Evolutionary conservation across 2,797 vertebrate species (phyloP).

Genomic region (Fringilla coelebs): DNA sequence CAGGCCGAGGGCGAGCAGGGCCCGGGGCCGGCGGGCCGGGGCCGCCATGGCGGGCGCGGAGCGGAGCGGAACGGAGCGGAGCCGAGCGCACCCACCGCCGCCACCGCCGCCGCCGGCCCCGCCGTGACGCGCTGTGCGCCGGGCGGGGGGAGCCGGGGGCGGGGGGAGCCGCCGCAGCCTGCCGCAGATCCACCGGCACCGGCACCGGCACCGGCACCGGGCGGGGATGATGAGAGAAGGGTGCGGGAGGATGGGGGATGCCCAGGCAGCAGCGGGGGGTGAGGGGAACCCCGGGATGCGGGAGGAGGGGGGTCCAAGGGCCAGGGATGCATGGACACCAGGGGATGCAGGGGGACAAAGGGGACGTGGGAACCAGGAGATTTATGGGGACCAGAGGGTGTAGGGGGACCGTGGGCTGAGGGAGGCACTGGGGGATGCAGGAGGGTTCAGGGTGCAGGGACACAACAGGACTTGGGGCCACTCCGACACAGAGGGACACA

Average conservation of each 20-base stretch:
- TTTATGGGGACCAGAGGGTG: too few relatives aligned
- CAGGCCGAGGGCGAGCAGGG: not conserved
- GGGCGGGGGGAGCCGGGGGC: conserved; percentile 50
- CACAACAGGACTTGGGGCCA: not conserved
- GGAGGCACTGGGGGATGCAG: too few relatives aligned
- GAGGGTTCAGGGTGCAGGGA: too few relatives aligned
- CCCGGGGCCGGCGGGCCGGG: not conserved
- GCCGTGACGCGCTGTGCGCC: not conserved
- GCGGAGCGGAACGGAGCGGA: not conserved
- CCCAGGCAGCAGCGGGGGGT: rapidly evolving
- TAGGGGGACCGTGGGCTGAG: rapidly evolving
- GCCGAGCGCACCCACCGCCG: not conserved
- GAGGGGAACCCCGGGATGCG: not conserved
- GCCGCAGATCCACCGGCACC: not conserved
- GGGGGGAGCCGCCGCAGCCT: conserved; percentile 1
- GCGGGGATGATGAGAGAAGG: not conserved
- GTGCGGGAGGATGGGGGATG: not conserved
- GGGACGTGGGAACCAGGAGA: rapidly evolving
- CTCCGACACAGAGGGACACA: not conserved
- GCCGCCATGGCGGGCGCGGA: not conserved
- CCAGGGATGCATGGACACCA: rapidly evolving
- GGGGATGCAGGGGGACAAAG: not conserved
- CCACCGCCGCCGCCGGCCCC: not conserved
- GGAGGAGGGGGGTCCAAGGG: too few relatives aligned
- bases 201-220: not conserved